These are phyloP conservation scores for Synergus umbraculus DNA, from an alignment of 2,888 invertebrate species.

Conservation along the genomic window DNA sequence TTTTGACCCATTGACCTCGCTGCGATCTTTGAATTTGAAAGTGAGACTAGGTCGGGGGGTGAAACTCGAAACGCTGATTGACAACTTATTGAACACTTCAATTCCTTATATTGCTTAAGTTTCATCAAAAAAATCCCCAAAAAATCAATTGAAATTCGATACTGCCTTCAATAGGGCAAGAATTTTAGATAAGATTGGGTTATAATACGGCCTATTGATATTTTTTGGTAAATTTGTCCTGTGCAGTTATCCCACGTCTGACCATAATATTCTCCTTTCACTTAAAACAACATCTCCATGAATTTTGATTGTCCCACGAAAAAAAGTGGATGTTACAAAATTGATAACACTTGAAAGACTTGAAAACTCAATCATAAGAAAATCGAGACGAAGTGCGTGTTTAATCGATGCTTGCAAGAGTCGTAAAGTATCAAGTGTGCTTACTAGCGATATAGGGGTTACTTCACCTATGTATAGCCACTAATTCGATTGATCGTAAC, in stretches of 20 bases:
- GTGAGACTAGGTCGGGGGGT: background rate
- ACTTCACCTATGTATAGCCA: background rate
- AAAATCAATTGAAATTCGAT: no score
- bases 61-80: slow-evolving; percentile 3
- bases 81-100: background rate
- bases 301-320: background rate
- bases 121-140: background rate
- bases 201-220: no score
- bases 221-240: no score
- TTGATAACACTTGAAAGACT: no score
- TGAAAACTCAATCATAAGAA: background rate
- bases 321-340: background rate
- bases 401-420: background rate
- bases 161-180: no score
- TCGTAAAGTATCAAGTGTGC: slow-evolving; percentile 2
- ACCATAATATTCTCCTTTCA: no score
- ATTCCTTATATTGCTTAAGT: background rate
- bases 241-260: no score
- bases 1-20: background rate
- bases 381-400: background rate
- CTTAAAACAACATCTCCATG: no score
- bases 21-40: background rate
- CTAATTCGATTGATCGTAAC: slow-evolving; percentile 68
- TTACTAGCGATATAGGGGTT: slow-evolving; percentile 1
- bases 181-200: no score